Base-by-base conservation (phyloP, 2,113 vertebrate genomes). In the Cyprinodon tularosa region DNA sequence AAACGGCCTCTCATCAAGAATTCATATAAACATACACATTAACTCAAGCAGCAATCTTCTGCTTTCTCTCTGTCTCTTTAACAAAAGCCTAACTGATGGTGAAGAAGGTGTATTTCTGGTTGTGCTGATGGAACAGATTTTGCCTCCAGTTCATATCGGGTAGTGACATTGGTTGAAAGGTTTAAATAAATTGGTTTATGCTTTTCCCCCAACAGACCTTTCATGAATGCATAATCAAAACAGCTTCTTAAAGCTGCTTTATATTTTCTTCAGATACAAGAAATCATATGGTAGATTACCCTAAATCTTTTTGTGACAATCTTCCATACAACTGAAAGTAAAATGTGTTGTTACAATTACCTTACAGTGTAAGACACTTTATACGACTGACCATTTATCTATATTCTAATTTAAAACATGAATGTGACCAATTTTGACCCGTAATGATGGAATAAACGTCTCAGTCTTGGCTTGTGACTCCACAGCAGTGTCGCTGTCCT, bases 401-500 rank as follows among this genome's bases (percentile, higher is more conserved):
- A 6, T 57, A 29, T 57, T 57, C n/a, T n/a, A 20, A 57, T 57
- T 8, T 57, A 14, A n/a, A n/a, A 57, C n/a, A 3, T 57, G 6
- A 20, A 20, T 57, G 50, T 9, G 50, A n/a, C 20, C 2, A 57
- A 20, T 9, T 57, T 17, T 29, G 1, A 45, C 60, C 11, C 17
- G 15, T 22, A 42, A 15, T 22, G 48, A 8, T 38, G 15, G 76
- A 44, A 11, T 7, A 67, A 37, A 48, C 4, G 12, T 62, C 69
- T 53, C 66, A 42, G 12, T 36, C 22, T 9, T 13, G 40, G 64
- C 75, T 48, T 80, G 12, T 57, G 77, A 74, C 85, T 87, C 76
- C 42, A n/a, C 44, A 88, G 92, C 70, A 39, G 83, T 87, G 91
- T 91, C 80, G 48, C 76, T 91, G 92, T 90, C 78, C 94, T 94